phyloP scores from a whole-genome alignment of 2,113 vertebrate species.

The Phocoena sinus region DNA sequence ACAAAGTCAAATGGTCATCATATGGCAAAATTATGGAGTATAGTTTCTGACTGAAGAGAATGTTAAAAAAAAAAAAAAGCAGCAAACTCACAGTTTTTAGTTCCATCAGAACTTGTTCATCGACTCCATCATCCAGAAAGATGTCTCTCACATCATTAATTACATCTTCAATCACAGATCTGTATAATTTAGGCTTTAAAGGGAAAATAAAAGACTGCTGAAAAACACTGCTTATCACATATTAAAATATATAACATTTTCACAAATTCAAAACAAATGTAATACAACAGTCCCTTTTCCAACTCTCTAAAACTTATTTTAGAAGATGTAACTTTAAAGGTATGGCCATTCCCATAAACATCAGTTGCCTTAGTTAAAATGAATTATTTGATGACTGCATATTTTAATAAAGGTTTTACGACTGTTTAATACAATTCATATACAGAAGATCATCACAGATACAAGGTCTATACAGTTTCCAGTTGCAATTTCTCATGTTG shows the following conservation, averaged over 20 bases:
- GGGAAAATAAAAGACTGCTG: constrained; percentile 32
- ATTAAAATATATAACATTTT: constrained; percentile 13
- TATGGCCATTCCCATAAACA: background rate
- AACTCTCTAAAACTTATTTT: constrained; percentile 4
- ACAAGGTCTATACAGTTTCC: background rate
- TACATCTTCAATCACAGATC: constrained; percentile 97
- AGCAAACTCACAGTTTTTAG: constrained; percentile 92
- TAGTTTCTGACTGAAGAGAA: background rate
- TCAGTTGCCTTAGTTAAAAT: constrained; percentile 10
- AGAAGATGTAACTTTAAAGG: constrained; percentile 15
- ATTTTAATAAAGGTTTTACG: background rate
- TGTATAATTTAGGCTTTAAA: constrained; percentile 95
- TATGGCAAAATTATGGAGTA: background rate
- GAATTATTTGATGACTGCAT: background rate
- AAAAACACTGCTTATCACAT: background rate
- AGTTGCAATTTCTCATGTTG: background rate
- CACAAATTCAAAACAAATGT: constrained; percentile 1
- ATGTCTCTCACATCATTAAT: constrained; percentile 98
- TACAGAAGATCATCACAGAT: background rate
- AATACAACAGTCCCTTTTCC: background rate
- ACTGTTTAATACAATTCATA: background rate
- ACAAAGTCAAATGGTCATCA: background rate
- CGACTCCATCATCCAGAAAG: constrained; percentile 98
- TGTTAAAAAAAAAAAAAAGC: background rate
- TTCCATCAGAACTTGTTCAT: constrained; percentile 97